Base-by-base conservation (phyloP, 1,140 invertebrate species). In the Drosophila saltans region DNA sequence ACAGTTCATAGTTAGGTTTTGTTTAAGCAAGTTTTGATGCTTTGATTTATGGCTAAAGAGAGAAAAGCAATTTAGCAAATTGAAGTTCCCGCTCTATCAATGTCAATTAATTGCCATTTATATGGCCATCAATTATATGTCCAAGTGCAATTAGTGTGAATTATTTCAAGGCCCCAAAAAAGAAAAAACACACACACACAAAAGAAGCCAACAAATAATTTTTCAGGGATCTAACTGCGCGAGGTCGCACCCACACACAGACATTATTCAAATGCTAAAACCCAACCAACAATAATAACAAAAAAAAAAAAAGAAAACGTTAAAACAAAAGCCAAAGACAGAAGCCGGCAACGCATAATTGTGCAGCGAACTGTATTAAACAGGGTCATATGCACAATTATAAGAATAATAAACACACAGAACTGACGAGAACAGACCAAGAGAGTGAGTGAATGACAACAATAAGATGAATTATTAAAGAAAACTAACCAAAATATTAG, bases 321-420 rank as follows among this genome's bases (percentile, higher is more conserved):
- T 41, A 48, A 63, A 69, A 66, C 66, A 72, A 71, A 67, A 75
- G 69, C 36, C 66, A 72, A 71, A 67, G 72, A 69, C 36, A 36
- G 58, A 48, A 41, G 43, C 41, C 41, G 43, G 43, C 61, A 78
- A 74, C 75, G 68, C 72, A 78, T 72, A 79, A 83, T 88, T 88
- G 83, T 75, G 69, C 83, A 80, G 67, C 77, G 83, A 88, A 88
- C 83, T 88, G 83, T 88, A 88, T 78, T 88, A 88, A 88, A 80
- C 83, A 82, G 83, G 83, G 83, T 88, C 83, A 88, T 88, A 82
- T 88, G 83, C 83, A 72, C 83, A 88, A 88, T 88, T 88, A 88
- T 88, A 88, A 88, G 80, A 86, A 82, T 82, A 86, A 78, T 75
- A 70, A 59, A 59, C 57, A 33, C 30, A 67, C 60, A 68, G 30